Evolutionary conservation across 2,888 invertebrate species (phyloP).

Genomic region (Pilophorus perplexus): DNA sequence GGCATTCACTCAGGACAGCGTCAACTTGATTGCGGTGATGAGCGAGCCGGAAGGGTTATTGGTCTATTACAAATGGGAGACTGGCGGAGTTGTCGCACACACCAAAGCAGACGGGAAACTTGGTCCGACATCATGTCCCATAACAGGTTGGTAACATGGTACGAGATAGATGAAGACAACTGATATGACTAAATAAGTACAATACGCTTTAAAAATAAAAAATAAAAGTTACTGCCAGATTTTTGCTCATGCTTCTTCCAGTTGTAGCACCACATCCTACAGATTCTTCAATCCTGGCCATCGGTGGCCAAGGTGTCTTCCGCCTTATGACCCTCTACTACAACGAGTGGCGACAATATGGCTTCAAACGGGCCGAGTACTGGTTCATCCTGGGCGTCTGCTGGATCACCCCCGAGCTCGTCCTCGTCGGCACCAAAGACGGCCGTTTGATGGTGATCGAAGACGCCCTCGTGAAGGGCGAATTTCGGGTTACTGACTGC

Average conservation of each 20-base stretch:
- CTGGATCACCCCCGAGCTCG: constrained; percentile 79
- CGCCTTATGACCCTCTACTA: constrained; percentile 67
- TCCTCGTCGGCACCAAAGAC: constrained; percentile 70
- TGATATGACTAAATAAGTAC: no score
- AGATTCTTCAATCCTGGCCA: constrained; percentile 70
- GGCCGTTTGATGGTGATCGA: constrained; percentile 78
- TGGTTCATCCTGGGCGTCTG: constrained; percentile 70
- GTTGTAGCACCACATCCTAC: constrained; percentile 75
- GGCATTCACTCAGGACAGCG: constrained; percentile 75
- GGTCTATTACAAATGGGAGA: constrained; percentile 79
- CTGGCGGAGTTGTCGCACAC: constrained; percentile 73
- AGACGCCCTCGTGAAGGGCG: constrained; percentile 67
- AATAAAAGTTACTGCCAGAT: no score
- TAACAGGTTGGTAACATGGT: no score
- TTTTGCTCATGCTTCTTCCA: no score
- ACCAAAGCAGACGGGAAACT: constrained; percentile 59
- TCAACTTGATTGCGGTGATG: constrained; percentile 73
- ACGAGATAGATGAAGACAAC: no score
- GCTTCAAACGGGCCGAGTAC: constrained; percentile 77
- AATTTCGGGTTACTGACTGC: constrained; percentile 4
- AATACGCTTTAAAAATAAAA: no score
- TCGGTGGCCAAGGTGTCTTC: constrained; percentile 65
- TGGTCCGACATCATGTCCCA: background rate
- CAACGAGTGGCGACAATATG: constrained; percentile 76
- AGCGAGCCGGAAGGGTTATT: constrained; percentile 75